Evolutionary conservation across 1,140 invertebrate species (phyloP).

Genomic region (Caenorhabditis briggsae): DNA sequence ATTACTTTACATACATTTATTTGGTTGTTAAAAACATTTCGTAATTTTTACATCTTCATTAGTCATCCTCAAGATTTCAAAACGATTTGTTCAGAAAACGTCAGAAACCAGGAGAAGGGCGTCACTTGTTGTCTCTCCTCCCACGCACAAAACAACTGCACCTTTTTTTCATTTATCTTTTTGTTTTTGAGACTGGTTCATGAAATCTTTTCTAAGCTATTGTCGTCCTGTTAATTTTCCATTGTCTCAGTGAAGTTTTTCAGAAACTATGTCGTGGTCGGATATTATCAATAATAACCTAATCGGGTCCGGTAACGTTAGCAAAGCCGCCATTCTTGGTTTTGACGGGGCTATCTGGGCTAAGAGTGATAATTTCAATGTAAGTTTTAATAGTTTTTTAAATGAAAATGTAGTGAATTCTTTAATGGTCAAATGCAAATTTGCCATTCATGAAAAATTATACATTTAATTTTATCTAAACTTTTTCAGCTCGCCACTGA

Average conservation of each 20-base stretch:
- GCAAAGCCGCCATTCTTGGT: slow-evolving; percentile 76
- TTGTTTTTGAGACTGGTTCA: neutral
- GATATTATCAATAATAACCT: slow-evolving; percentile 78
- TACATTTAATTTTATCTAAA: neutral
- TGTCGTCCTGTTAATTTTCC: neutral
- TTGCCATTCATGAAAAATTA: too few relatives aligned
- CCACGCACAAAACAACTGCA: slow-evolving; percentile 28
- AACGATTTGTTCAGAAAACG: slow-evolving; percentile 13
- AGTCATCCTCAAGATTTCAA: slow-evolving; percentile 7
- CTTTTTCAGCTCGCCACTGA: slow-evolving; percentile 54
- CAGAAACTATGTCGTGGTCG: slow-evolving; percentile 72
- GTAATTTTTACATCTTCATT: neutral
- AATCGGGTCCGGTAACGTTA: slow-evolving; percentile 75
- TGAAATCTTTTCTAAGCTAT: neutral
- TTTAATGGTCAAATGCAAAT: neutral
- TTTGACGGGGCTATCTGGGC: slow-evolving; percentile 76
- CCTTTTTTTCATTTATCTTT: neutral
- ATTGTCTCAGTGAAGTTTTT: neutral
- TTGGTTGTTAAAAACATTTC: neutral
- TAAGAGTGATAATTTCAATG: slow-evolving; percentile 77
- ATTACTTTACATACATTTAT: too few relatives aligned
- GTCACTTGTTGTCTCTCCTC: slow-evolving; percentile 35
- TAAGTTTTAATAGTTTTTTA: slow-evolving; percentile 2
- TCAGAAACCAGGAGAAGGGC: slow-evolving; percentile 13
- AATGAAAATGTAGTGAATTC: neutral